These are phyloP conservation scores for Lycocorax pyrrhopterus DNA, from an alignment of 2,113 vertebrate species.

Conservation along the genomic window DNA sequence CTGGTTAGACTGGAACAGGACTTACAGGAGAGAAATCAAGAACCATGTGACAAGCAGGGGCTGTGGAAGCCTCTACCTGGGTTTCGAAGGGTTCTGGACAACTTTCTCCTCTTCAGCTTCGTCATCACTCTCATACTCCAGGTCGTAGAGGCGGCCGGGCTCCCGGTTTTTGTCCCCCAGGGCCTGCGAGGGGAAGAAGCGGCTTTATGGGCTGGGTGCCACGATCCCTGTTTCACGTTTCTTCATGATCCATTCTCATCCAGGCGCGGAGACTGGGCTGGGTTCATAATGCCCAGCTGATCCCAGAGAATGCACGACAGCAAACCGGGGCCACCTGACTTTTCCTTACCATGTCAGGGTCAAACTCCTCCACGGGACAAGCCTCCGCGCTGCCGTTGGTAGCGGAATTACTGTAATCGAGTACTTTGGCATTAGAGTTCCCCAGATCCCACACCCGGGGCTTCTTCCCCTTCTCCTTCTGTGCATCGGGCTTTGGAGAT, in stretches of 20 bases:
- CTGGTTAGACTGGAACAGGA: neutral
- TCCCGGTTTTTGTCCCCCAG: slow-evolving; percentile 69
- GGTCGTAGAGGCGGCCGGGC: slow-evolving; percentile 81
- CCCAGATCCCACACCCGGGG: slow-evolving; percentile 87
- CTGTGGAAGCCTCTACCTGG: slow-evolving; percentile 53
- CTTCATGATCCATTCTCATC: neutral
- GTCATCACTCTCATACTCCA: slow-evolving; percentile 89
- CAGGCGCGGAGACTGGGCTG: neutral
- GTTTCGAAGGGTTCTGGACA: slow-evolving; percentile 67
- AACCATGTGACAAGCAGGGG: no score
- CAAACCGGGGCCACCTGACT: rapidly evolving
- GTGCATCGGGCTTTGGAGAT: slow-evolving; percentile 86
- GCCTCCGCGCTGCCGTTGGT: slow-evolving; percentile 70
- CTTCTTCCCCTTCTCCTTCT: slow-evolving; percentile 84
- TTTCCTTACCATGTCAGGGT: slow-evolving; percentile 19
- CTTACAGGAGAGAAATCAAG: neutral
- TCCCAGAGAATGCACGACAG: rapidly evolving
- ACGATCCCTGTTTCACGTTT: rapidly evolving
- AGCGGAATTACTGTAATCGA: slow-evolving; percentile 87
- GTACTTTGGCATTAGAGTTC: slow-evolving; percentile 79
- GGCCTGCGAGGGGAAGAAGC: neutral
- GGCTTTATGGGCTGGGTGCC: rapidly evolving
- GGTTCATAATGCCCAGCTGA: neutral
- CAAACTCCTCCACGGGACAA: slow-evolving; percentile 62
- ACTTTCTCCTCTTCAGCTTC: slow-evolving; percentile 72